These are phyloP conservation scores for Bos taurus DNA, from an alignment of 2,113 vertebrate species.

Conservation along the genomic window DNA sequence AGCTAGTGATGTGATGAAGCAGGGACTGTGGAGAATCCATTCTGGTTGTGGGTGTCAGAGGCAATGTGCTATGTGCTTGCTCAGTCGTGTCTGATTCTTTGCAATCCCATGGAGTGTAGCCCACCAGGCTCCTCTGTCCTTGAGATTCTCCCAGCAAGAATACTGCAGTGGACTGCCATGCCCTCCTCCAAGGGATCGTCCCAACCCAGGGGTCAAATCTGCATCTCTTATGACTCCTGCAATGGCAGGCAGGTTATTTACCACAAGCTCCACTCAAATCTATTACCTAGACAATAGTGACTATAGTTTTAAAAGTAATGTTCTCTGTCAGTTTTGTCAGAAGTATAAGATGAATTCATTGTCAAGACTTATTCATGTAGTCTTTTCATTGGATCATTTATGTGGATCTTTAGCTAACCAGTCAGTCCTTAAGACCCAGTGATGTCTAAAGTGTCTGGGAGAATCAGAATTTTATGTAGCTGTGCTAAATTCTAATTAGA, in stretches of 20 bases:
- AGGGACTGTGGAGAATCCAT: neutral
- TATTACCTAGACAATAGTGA: neutral
- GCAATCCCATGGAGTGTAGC: neutral
- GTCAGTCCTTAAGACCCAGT: neutral
- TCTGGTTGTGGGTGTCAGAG: neutral
- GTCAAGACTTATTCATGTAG: neutral
- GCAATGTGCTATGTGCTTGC: neutral
- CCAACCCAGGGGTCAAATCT: neutral
- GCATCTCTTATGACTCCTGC: neutral
- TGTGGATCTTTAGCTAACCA: neutral
- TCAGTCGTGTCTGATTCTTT: neutral
- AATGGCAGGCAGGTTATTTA: neutral
- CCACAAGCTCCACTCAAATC: neutral
- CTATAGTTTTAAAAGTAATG: neutral
- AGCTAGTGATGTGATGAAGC: neutral
- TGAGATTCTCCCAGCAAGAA: neutral
- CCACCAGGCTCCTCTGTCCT: neutral
- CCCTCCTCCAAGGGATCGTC: rapidly evolving
- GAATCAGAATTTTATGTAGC: neutral
- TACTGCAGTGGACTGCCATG: neutral
- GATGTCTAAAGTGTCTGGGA: neutral
- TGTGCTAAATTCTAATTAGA: neutral
- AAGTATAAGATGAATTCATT: neutral
- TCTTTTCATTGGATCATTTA: neutral
- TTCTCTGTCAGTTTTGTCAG: neutral